These are phyloP conservation scores for Conger conger DNA, from an alignment of 2,113 vertebrate species.

Conservation along the genomic window DNA sequence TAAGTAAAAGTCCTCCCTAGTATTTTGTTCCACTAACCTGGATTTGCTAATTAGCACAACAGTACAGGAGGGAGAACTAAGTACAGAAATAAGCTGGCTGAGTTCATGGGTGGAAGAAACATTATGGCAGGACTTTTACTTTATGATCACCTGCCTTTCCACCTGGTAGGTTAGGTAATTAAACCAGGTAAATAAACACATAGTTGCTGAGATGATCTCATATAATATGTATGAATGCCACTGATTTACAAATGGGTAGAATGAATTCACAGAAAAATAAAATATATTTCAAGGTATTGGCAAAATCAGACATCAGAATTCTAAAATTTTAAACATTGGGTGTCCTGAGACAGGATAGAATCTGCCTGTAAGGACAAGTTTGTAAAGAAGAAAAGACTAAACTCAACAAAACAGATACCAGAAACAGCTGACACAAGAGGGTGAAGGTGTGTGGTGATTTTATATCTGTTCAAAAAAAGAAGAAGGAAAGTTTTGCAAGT, in stretches of 20 bases:
- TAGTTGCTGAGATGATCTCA: background rate
- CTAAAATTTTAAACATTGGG: background rate
- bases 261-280: background rate
- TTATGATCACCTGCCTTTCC: no score
- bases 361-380: background rate
- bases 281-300: background rate
- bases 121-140: no score
- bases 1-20: no score
- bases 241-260: background rate
- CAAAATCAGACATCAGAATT: background rate
- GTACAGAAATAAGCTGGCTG: no score
- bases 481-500: background rate
- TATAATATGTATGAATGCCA: background rate
- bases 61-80: no score
- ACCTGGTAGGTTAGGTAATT: conserved; percentile 12
- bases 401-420: background rate
- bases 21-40: no score
- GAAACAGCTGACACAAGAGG: background rate
- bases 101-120: no score
- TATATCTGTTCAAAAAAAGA: background rate
- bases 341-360: background rate
- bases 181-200: background rate
- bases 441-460: background rate
- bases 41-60: no score
- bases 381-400: background rate